These are phyloP conservation scores for Heliconius sara DNA, from an alignment of 2,888 invertebrate species.

Conservation along the genomic window DNA sequence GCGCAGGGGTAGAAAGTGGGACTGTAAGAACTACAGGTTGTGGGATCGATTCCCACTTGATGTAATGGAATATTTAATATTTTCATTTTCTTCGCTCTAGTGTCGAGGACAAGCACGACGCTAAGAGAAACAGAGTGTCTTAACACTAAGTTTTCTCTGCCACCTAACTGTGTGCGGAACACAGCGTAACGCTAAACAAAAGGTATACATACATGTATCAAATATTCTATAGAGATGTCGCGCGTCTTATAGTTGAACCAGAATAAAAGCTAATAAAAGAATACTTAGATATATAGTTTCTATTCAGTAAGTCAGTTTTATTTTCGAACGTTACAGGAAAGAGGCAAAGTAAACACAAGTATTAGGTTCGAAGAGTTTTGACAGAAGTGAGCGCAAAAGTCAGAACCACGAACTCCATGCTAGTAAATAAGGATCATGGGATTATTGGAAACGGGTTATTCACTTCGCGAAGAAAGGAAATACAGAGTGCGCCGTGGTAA, in stretches of 20 bases:
- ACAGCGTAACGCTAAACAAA: too few relatives aligned
- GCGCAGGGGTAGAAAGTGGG: too few relatives aligned
- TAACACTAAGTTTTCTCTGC: too few relatives aligned
- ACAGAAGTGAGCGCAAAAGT: constrained; percentile 44
- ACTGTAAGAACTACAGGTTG: too few relatives aligned
- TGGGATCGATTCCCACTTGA: too few relatives aligned
- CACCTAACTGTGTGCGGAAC: too few relatives aligned
- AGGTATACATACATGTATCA: too few relatives aligned
- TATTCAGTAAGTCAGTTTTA: constrained; percentile 3
- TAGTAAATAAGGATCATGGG: constrained; percentile 77
- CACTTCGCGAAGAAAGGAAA: constrained; percentile 60
- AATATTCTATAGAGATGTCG: neutral
- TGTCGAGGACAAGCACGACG: too few relatives aligned
- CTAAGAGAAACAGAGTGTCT: too few relatives aligned
- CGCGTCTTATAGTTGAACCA: neutral
- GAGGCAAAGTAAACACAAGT: constrained; percentile 6
- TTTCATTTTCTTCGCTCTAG: too few relatives aligned
- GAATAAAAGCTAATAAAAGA: neutral
- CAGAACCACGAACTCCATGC: constrained; percentile 57
- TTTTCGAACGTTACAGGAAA: neutral
- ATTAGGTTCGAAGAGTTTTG: constrained; percentile 26
- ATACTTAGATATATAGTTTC: neutral
- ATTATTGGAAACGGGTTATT: constrained; percentile 71
- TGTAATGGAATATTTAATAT: too few relatives aligned
- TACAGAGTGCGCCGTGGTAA: constrained; percentile 54